Percentiles rank a stretch among this genome's conserved stretches.
phyloP scores from a whole-genome alignment of 2,113 vertebrate species.

The Melanerpes aurifrons region DNA sequence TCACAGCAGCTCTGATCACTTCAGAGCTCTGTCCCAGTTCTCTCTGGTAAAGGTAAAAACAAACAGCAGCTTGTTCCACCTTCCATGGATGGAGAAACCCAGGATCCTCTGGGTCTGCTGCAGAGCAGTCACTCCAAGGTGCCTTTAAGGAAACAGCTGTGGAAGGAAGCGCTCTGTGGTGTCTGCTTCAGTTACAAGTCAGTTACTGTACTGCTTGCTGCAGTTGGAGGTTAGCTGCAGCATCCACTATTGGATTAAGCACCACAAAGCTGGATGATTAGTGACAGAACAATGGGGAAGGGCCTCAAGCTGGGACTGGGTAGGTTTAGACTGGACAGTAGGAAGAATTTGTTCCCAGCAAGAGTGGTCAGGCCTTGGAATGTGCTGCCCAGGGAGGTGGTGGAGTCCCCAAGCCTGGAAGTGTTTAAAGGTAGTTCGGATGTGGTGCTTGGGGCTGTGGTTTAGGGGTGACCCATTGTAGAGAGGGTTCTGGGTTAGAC shows the following conservation, averaged over 20 bases:
- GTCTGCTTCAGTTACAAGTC: neutral
- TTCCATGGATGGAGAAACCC: neutral
- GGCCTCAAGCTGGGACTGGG: too few relatives aligned
- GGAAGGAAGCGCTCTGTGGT: neutral
- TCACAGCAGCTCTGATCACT: neutral
- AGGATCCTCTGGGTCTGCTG: neutral
- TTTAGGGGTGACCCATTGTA: too few relatives aligned
- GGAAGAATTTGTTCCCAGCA: too few relatives aligned
- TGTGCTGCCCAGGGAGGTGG: too few relatives aligned
- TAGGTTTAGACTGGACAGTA: too few relatives aligned
- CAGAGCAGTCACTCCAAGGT: neutral
- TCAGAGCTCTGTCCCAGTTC: neutral
- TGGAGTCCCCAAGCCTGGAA: too few relatives aligned
- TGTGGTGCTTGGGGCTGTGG: too few relatives aligned
- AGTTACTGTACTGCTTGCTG: neutral
- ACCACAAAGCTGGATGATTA: neutral
- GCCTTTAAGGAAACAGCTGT: neutral
- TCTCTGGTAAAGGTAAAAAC: neutral
- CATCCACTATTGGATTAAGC: neutral
- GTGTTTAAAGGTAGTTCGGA: too few relatives aligned
- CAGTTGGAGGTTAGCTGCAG: neutral
- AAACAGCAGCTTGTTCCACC: neutral
- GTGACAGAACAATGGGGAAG: too few relatives aligned
- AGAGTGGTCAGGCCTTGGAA: too few relatives aligned
- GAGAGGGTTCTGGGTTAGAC: too few relatives aligned